Evolutionary conservation across 2,113 vertebrate species (phyloP).

Genomic region (Megatriorchis doriae): DNA sequence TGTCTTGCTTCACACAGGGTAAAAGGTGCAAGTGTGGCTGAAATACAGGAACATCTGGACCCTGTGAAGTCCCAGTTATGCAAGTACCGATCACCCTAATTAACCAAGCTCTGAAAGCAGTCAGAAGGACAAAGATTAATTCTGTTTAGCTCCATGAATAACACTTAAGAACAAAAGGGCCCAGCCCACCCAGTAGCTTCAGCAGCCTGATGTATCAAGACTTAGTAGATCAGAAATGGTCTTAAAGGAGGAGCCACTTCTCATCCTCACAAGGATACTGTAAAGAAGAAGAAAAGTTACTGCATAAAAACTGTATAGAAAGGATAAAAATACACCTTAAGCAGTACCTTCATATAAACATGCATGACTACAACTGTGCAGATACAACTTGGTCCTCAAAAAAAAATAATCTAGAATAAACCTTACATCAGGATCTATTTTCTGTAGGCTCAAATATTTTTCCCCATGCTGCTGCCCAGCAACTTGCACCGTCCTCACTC

Average conservation of each 20-base stretch:
- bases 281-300: neutral
- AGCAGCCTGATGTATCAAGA: neutral
- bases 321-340: neutral
- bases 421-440: neutral
- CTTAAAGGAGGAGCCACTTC: neutral
- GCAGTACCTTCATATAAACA: neutral
- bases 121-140: constrained; percentile 2
- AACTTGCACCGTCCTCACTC: neutral
- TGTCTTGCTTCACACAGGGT: neutral
- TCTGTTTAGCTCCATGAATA: neutral
- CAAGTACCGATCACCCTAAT: neutral
- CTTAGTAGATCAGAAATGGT: neutral
- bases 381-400: neutral
- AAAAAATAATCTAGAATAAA: neutral
- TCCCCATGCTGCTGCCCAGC: neutral
- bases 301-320: neutral
- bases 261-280: neutral
- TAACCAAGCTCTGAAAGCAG: neutral
- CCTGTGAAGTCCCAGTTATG: neutral
- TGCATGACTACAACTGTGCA: neutral
- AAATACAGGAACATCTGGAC: constrained; percentile 39
- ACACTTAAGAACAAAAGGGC: neutral
- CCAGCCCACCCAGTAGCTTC: neutral
- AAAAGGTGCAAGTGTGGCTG: neutral
- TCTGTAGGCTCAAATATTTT: neutral